Evolutionary conservation across 2,797 vertebrate species (phyloP).

Genomic region (Darevskia nairensis): DNA sequence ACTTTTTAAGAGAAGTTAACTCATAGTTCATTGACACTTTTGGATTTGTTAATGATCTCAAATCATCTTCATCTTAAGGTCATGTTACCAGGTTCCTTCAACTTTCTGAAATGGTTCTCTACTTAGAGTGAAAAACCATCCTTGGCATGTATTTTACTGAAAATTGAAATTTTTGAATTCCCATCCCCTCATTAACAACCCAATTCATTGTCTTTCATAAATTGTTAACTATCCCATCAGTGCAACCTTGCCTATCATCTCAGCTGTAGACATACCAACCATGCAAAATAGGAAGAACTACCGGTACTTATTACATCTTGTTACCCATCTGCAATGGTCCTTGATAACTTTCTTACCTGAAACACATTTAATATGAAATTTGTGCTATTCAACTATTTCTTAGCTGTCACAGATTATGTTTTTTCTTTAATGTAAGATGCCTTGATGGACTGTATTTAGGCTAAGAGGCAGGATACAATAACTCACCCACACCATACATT

Average conservation of each 20-base stretch:
- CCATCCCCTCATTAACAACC: not conserved
- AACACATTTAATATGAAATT: not conserved
- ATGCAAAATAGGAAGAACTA: not conserved
- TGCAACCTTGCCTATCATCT: not conserved
- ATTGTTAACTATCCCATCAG: not conserved
- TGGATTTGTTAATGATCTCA: not conserved
- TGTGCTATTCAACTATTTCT: not conserved
- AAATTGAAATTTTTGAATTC: not conserved
- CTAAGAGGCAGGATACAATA: not conserved
- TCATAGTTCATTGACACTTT: not conserved
- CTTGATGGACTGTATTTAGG: not conserved
- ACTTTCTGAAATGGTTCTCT: not conserved
- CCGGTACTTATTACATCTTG: not conserved
- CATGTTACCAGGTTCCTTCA: not conserved
- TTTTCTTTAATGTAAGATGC: not conserved
- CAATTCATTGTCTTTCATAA: too few species aligned
- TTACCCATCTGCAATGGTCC: not conserved
- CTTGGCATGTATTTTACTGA: not conserved
- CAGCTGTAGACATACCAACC: not conserved
- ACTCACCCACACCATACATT: too few species aligned
- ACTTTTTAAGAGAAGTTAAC: not conserved
- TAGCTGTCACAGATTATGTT: too few species aligned
- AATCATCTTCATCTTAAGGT: not conserved
- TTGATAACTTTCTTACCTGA: not conserved
- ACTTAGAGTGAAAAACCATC: not conserved